These are phyloP conservation scores for Malacoctenus gilli DNA, from an alignment of 2,797 vertebrate species.

Conservation along the genomic window DNA sequence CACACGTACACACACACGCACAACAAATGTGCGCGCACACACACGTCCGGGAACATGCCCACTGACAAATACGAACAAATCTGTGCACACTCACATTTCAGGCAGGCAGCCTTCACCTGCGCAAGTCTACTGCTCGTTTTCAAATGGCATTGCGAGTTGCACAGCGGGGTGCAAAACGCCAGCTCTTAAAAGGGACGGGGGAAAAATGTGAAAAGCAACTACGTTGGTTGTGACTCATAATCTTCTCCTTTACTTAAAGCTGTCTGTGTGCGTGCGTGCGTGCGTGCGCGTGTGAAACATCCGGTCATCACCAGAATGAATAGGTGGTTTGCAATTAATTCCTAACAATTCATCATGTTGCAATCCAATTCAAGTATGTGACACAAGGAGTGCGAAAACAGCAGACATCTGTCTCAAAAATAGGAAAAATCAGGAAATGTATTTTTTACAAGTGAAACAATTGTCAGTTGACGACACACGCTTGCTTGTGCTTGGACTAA, in stretches of 20 bases:
- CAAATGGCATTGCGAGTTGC: conserved; percentile 66
- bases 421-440: too few species aligned
- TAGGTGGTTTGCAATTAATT: too few species aligned
- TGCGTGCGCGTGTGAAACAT: too few species aligned
- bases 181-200: conserved; percentile 41
- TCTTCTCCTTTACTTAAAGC: conserved; percentile 25
- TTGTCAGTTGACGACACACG: too few species aligned
- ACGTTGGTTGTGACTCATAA: conserved; percentile 39
- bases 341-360: too few species aligned
- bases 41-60: conserved; percentile 9
- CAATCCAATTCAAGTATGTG: too few species aligned
- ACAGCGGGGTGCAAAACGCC: conserved; percentile 64
- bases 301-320: too few species aligned
- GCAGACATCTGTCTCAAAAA: too few species aligned
- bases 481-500: too few species aligned
- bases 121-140: conserved; percentile 64
- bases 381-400: too few species aligned
- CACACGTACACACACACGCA: conserved; percentile 11
- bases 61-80: conserved; percentile 52
- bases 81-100: conserved; percentile 53
- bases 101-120: conserved; percentile 65
- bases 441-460: too few species aligned
- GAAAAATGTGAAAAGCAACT: conserved; percentile 26
- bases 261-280: neutral
- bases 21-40: conserved; percentile 10